Percentiles rank a stretch among this genome's conserved stretches.
Evolutionary conservation across 1,140 invertebrate species (phyloP).

Genomic region (Akabosia matsudoensis): DNA sequence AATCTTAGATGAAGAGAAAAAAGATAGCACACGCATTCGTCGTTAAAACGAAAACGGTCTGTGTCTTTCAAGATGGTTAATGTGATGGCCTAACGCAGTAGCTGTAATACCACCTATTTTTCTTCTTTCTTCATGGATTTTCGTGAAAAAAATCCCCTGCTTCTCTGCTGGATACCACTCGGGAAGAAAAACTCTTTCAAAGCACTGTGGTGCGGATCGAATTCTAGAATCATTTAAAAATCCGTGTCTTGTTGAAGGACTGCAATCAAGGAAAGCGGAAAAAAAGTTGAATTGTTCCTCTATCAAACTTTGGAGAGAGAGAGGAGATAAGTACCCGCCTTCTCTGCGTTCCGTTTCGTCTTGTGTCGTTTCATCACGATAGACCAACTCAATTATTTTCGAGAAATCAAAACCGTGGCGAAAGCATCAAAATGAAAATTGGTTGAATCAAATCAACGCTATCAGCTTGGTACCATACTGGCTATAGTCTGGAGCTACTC

Average conservation of each 20-base stretch:
- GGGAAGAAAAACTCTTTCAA: conserved; percentile 12
- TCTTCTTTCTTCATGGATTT: not conserved
- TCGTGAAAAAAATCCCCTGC: not conserved
- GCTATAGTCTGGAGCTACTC: not conserved
- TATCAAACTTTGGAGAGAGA: not conserved
- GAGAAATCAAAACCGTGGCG: not conserved
- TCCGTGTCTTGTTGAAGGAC: not conserved
- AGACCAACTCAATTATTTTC: not conserved
- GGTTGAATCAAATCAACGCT: too few species aligned
- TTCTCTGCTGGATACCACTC: not conserved
- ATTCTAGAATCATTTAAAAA: not conserved
- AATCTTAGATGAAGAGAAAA: too few species aligned
- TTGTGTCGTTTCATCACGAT: not conserved
- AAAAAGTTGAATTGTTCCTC: not conserved
- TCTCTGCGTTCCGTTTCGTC: not conserved
- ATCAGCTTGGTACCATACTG: not conserved
- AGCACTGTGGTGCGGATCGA: conserved; percentile 15
- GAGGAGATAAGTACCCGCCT: not conserved
- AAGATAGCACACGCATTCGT: not conserved
- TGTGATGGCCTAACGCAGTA: not conserved
- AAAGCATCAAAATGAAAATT: not conserved
- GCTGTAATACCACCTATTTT: not conserved
- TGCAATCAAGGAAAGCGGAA: not conserved
- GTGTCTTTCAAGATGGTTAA: not conserved
- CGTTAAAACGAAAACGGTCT: not conserved